Base-by-base conservation (phyloP, 64 coral and sea anemone species). In the Acropora yongei region DNA sequence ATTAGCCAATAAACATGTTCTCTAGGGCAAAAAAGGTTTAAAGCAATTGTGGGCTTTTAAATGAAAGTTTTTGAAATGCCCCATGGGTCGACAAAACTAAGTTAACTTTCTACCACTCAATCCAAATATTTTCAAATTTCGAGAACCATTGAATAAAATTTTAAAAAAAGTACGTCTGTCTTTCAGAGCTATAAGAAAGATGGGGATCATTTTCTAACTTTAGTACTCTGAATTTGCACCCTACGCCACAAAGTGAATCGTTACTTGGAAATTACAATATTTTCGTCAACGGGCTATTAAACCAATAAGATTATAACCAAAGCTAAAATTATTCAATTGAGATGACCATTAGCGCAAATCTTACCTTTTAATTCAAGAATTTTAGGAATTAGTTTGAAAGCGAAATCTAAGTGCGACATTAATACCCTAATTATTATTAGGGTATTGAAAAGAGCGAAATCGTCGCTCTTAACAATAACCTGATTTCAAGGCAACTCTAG, bases 231-330 rank as follows among this genome's bases (percentile, higher is more conserved):
- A 30, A 30, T 30, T 30, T 30, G 30, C 30, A 30, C 30, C 30
- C 30, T 30, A 30, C 30, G 30, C 30, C 30, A 30, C 30, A 30
- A 30, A 30, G 30, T 30, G 18, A 72, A 71, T 71, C 72, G 6
- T 41, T 19, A 85, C 63, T 85, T 85, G 7, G 48, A 85, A 71
- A 72, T 72, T 30, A 49, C 65, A 72, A 11, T 85, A 44, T 85
- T 72, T 84, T 84, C 14, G 61, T 61, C 72, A 71, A 72, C 47
- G 68, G 39, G 41, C 7, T 9, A 18, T 8, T 18, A 81, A 85
- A 72, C 16, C 16, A 71, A 72, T 85, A 44, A 85, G 39, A 45
- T 10, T 9, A 19, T 49, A 68, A 19, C 72, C 60, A 13, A 63
- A 12, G 16, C 60, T 63, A 1, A 10, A 63, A 63, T 55, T 10